A percentile compares a stretch with the other conserved stretches of the same genome.
Evolutionary conservation across 1,140 invertebrate genomes (phyloP).

Genomic region (Caenorhabditis tropicalis): DNA sequence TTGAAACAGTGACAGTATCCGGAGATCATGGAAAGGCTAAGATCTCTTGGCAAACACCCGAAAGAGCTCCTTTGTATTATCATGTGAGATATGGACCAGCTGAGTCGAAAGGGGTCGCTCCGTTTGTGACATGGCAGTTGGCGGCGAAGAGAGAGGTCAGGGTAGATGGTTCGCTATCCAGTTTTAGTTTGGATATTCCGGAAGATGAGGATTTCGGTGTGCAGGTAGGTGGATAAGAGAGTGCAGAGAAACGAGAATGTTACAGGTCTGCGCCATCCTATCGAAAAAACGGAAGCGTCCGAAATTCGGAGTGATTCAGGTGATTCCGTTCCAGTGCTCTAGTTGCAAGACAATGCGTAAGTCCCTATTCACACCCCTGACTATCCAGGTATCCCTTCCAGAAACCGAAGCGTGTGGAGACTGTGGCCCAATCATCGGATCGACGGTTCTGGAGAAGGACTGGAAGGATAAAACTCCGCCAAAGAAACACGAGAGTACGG

Average conservation of each 20-base stretch:
- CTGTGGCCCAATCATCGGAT: conserved; percentile 29
- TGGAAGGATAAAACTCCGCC: conserved; percentile 43
- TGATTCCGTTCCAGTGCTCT: conserved; percentile 56
- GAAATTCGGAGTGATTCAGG: conserved; percentile 56
- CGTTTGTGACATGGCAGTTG: conserved; percentile 58
- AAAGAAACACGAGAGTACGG: neutral
- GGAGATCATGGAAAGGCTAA: conserved; percentile 52
- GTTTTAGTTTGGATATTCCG: conserved; percentile 49
- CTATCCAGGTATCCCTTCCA: neutral
- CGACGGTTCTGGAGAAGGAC: conserved; percentile 41
- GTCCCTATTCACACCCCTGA: neutral
- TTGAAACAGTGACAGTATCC: conserved; percentile 48
- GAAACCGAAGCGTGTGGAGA: neutral
- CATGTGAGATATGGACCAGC: conserved; percentile 56
- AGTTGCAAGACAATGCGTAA: conserved; percentile 48
- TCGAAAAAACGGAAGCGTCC: conserved; percentile 48
- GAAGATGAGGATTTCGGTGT: conserved; percentile 56
- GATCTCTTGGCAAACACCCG: conserved; percentile 48
- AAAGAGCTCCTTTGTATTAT: conserved; percentile 51
- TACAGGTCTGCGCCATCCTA: conserved; percentile 57
- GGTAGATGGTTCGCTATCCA: conserved; percentile 46
- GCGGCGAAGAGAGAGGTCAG: conserved; percentile 52
- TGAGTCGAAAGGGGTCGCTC: conserved; percentile 50
- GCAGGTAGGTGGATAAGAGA: conserved; percentile 6
- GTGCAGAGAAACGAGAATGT: neutral